phyloP scores from a whole-genome alignment of 2,113 vertebrate genomes.

The Anguilla rostrata region DNA sequence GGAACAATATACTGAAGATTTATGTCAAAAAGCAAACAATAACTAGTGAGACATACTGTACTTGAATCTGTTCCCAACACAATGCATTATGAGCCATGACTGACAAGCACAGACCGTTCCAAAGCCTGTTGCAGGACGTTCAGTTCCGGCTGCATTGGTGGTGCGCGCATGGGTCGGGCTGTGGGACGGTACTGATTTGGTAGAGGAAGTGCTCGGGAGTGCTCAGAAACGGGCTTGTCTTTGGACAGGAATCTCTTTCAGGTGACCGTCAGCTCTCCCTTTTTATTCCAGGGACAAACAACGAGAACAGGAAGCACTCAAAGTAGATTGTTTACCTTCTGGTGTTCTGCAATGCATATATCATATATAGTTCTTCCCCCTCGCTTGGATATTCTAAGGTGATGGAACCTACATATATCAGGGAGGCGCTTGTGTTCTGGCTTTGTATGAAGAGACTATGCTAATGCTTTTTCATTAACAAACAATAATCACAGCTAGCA shows the following conservation, averaged over 20 bases:
- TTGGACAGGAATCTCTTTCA: background rate
- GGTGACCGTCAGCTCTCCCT: background rate
- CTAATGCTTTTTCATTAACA: too few relatives aligned
- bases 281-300: background rate
- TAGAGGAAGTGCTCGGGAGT: background rate
- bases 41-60: background rate
- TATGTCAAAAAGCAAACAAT: background rate
- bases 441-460: too few relatives aligned
- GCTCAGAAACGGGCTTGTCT: background rate
- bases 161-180: background rate
- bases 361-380: background rate
- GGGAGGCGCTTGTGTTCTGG: too few relatives aligned
- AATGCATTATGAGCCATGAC: background rate
- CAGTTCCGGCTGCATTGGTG: background rate
- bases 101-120: background rate
- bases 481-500: too few relatives aligned
- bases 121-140: background rate
- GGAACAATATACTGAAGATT: background rate
- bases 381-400: background rate
- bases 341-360: background rate
- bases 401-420: background rate
- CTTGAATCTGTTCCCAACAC: background rate
- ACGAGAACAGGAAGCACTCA: background rate
- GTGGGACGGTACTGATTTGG: background rate
- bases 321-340: background rate